Conservation (phyloP, 2,797 vertebrate genomes). For the Tauraco hartlaubi region DNA sequence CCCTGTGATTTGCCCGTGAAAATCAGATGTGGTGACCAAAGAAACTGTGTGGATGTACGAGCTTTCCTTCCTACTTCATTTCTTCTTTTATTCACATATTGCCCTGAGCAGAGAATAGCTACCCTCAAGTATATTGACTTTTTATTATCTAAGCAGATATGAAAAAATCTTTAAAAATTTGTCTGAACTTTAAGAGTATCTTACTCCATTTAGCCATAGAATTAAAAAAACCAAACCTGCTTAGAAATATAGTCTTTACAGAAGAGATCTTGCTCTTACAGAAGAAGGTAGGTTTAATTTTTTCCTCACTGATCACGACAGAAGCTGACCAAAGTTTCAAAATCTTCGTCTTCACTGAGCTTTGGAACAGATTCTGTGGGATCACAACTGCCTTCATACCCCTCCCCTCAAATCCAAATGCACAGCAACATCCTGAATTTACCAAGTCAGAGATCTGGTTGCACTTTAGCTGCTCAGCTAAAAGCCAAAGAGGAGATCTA, state of each 20-base stretch:
- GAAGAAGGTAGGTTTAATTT: background rate
- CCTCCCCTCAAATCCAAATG: background rate
- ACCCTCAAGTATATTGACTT: background rate
- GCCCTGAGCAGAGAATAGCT: background rate
- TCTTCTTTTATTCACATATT: background rate
- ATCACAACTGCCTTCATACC: background rate
- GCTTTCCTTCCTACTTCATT: background rate
- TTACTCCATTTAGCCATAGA: background rate
- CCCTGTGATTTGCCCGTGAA: background rate
- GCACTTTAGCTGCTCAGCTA: background rate
- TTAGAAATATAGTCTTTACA: background rate
- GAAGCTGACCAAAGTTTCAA: background rate
- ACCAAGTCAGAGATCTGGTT: background rate
- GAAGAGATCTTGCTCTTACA: background rate
- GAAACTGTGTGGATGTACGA: rapidly evolving
- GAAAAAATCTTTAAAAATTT: background rate
- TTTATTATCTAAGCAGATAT: background rate
- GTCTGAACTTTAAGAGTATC: background rate
- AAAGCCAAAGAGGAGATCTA: background rate
- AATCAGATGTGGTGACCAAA: background rate
- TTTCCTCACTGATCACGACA: background rate
- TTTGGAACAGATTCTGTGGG: background rate
- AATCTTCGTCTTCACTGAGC: background rate
- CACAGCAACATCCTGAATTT: background rate
- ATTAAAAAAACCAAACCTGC: background rate